phyloP scores from a whole-genome alignment of 2,113 vertebrate species.

The Myodes glareolus region DNA sequence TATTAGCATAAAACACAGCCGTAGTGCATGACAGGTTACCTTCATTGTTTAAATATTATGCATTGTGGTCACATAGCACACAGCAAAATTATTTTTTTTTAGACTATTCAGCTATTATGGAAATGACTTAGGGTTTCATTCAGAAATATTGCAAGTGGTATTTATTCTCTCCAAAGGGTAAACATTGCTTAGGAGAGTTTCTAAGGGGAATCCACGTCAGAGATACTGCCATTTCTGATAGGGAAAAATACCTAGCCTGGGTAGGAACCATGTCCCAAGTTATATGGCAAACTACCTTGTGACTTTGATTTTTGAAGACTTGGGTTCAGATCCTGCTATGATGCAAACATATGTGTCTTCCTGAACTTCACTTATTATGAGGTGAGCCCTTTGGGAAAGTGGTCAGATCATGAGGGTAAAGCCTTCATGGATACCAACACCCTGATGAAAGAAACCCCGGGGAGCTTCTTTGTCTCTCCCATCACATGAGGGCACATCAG shows the following conservation, averaged over 20 bases:
- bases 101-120: constrained; percentile 46
- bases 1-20: constrained; percentile 68
- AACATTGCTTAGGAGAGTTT: background rate
- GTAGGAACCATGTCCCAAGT: background rate
- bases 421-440: accelerated
- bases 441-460: background rate
- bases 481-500: background rate
- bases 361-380: background rate
- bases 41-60: constrained; percentile 68
- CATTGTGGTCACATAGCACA: background rate
- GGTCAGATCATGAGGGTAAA: background rate
- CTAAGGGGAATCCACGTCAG: background rate
- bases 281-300: background rate
- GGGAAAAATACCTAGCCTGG: background rate
- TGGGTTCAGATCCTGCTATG: background rate
- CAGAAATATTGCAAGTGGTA: constrained; percentile 26
- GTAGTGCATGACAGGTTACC: background rate
- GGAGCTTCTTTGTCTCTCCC: background rate
- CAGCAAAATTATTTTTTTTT: constrained; percentile 5
- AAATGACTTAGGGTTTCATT: constrained; percentile 63
- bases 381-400: background rate
- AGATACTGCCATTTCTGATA: background rate
- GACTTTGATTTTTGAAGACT: background rate
- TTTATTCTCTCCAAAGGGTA: background rate
- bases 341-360: background rate